Evolutionary conservation across 2,888 invertebrate genomes (phyloP), one percentile per base, ranked within the genome.

Genomic region (Drosophila multiciliata): DNA sequence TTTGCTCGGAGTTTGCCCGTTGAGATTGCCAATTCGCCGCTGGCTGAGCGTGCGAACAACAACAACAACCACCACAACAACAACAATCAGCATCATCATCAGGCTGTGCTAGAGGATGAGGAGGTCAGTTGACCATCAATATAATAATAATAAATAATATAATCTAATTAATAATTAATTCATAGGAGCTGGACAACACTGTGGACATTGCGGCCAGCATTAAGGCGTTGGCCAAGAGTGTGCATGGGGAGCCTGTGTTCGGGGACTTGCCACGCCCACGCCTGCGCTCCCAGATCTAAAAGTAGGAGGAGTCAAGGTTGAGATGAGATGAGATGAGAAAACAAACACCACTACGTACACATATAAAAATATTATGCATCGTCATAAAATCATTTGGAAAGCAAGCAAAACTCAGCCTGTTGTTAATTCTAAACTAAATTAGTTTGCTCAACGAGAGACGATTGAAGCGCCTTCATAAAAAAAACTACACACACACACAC

Each of bases 121-220:
- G 92, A 92, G 82, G 93, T 92, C 68, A 87, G 87, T 80, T 9
- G 8, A 36, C 1, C 29, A 8, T 36, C 2, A 35, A 8, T 8
- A 36, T 17, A 2, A 7, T 26, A 0, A 7, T 9, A 1, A 6
- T 11, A 3, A 1, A 35, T 2, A 9, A 26, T 45, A 15, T 2
- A 20, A 45, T 20, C 26, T 4, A 15, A 45, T 45, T 15, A 45
- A 45, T 4, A 8, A 42, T 32, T 48, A 33, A 3, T 12, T 11
- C 7, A 33, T 92, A 78, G 93, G 94, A 90, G 40, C 73, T 92
- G 92, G 95, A 95, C 90, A 95, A 95, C 88, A 95, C 96, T 36
- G 95, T 95, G 74, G 97, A 97, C 92, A 98, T 98, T 91, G 97
- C 97, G 77, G 98, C 97, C 50, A 97, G 97, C 92, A 98, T 98